These are phyloP conservation scores for Gallinago jamesoni DNA, from an alignment of 2,113 vertebrate genomes.

Conservation along the genomic window DNA sequence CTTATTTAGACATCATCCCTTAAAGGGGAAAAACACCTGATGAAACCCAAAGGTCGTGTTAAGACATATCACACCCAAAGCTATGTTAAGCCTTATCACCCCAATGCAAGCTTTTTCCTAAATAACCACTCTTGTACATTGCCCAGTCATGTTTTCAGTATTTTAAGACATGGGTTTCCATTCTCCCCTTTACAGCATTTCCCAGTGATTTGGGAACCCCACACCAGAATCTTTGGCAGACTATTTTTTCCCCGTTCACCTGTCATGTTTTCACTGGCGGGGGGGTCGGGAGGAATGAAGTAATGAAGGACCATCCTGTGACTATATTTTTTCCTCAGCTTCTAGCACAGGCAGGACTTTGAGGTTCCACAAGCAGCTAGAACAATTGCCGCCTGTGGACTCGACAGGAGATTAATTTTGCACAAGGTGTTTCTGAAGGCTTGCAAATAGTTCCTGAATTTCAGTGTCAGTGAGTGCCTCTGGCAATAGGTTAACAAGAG, in stretches of 20 bases:
- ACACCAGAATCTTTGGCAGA: neutral
- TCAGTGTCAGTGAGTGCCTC: neutral
- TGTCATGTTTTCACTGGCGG: neutral
- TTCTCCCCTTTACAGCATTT: neutral
- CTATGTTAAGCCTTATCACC: neutral
- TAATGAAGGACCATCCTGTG: neutral
- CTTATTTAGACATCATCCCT: neutral
- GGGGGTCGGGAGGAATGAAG: neutral
- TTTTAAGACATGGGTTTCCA: neutral
- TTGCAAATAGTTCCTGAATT: neutral
- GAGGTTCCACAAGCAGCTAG: neutral
- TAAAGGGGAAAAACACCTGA: neutral
- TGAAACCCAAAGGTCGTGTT: conserved; percentile 18
- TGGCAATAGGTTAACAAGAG: neutral
- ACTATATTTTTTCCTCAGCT: neutral
- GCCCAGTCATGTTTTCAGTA: neutral
- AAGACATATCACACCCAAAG: neutral
- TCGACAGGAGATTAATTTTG: neutral
- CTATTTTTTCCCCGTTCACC: neutral
- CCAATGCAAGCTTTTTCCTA: neutral
- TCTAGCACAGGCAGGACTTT: neutral
- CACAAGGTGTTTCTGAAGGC: neutral
- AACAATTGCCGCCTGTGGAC: neutral
- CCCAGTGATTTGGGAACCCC: neutral
- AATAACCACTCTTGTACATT: neutral